A percentile compares a stretch with the other conserved stretches of the same genome.
Conservation (phyloP, 2,888 invertebrate species). For the Patella caerulea region DNA sequence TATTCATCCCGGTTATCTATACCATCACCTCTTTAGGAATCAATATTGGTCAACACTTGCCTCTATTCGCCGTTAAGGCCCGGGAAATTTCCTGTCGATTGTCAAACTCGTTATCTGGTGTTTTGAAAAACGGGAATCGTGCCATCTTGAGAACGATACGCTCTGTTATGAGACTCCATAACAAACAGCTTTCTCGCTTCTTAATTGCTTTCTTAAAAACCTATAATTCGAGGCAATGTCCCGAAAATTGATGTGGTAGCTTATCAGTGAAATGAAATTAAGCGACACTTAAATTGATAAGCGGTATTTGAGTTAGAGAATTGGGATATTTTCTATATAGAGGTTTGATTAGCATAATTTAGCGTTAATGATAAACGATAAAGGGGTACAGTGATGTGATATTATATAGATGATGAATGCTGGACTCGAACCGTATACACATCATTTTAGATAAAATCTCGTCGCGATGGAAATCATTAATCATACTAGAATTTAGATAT, state of each 20-base stretch:
- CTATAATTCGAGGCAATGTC: constrained; percentile 11
- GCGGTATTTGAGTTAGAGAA: constrained; percentile 1
- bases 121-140: constrained; percentile 7
- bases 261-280: constrained; percentile 8
- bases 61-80: constrained; percentile 1
- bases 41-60: constrained; percentile 9
- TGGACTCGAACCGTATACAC: too few relatives aligned
- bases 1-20: background rate
- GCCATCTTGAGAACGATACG: constrained; percentile 1
- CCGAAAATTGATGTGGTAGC: constrained; percentile 10
- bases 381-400: too few relatives aligned
- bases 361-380: background rate
- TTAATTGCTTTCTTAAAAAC: constrained; percentile 13
- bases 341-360: constrained; percentile 4
- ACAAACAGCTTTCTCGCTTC: constrained; percentile 7
- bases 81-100: constrained; percentile 7
- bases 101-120: constrained; percentile 7
- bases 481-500: too few relatives aligned
- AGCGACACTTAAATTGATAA: constrained; percentile 7
- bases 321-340: background rate
- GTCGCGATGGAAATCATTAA: too few relatives aligned
- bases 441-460: too few relatives aligned
- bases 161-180: background rate
- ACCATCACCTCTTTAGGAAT: constrained; percentile 4
- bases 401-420: too few relatives aligned